phyloP scores from a whole-genome alignment of 1,140 invertebrate genomes.

The Drosophila kikkawai region DNA sequence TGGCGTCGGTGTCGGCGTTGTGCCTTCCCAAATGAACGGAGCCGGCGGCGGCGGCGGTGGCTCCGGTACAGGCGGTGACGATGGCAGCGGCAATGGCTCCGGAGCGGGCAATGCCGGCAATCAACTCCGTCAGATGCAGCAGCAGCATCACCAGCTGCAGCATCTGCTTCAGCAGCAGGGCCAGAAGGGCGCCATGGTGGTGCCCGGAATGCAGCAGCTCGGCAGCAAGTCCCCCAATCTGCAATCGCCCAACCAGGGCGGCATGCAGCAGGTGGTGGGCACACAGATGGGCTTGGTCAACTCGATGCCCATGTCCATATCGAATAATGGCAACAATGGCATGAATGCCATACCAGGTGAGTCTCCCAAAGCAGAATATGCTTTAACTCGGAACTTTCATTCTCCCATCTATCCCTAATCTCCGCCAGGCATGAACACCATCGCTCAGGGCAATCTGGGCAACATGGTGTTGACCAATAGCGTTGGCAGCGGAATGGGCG shows the following conservation, averaged over 20 bases:
- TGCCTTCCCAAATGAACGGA: conserved; percentile 88
- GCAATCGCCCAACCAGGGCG: conserved; percentile 92
- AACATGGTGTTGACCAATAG: conserved; percentile 91
- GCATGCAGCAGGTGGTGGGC: conserved; percentile 83
- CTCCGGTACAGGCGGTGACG: conserved; percentile 85
- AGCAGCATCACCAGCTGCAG: conserved; percentile 85
- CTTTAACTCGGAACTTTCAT: not conserved
- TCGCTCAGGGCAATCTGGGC: conserved; percentile 86
- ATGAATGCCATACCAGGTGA: conserved; percentile 89
- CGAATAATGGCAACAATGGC: conserved; percentile 87
- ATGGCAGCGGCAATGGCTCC: conserved; percentile 85
- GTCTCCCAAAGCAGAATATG: not conserved
- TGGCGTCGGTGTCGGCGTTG: conserved; percentile 75
- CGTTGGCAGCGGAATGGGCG: conserved; percentile 87
- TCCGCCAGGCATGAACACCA: conserved; percentile 87
- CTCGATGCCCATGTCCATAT: conserved; percentile 88
- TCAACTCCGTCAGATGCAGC: conserved; percentile 85
- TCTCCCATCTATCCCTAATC: not conserved
- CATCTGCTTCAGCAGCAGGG: conserved; percentile 86
- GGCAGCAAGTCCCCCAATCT: conserved; percentile 92
- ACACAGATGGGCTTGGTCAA: conserved; percentile 87
- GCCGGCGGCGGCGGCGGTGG: conserved; percentile 87
- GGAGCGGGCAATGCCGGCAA: conserved; percentile 56
- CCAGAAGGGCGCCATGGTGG: conserved; percentile 89
- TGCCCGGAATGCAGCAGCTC: conserved; percentile 90